Conservation (phyloP, 2,888 invertebrate species). For the Drosophila basisetae region DNA sequence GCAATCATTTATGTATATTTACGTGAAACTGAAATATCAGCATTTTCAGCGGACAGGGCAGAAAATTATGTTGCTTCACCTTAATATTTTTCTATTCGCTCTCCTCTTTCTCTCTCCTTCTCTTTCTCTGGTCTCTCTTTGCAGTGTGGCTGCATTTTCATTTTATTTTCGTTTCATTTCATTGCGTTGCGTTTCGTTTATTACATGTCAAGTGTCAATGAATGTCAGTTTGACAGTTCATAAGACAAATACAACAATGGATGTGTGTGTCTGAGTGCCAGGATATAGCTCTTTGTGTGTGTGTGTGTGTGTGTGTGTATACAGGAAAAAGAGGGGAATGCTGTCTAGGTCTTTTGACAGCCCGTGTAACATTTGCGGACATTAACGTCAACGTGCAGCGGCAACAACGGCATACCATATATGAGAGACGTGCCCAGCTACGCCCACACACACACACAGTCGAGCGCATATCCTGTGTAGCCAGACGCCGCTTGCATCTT, state of each 20-base stretch:
- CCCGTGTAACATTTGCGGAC: constrained; percentile 64
- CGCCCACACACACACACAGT: constrained; percentile 4
- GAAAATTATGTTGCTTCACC: not conserved
- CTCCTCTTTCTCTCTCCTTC: not conserved
- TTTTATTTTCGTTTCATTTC: constrained; percentile 43
- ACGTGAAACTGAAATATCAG: constrained; percentile 49
- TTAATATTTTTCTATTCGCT: not conserved
- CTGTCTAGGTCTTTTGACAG: constrained; percentile 33
- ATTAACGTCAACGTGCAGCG: constrained; percentile 64
- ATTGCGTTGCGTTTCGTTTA: constrained; percentile 65
- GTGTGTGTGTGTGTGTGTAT: not conserved
- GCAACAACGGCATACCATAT: constrained; percentile 25
- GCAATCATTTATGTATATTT: constrained; percentile 35
- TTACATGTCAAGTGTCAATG: constrained; percentile 75
- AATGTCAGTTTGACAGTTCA: constrained; percentile 75
- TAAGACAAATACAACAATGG: constrained; percentile 72
- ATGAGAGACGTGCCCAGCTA: constrained; percentile 56
- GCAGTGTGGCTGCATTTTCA: constrained; percentile 32
- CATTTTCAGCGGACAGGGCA: constrained; percentile 24
- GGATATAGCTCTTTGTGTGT: constrained; percentile 12
- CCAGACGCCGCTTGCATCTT: constrained; percentile 43
- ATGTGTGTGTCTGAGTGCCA: constrained; percentile 24
- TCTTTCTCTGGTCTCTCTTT: not conserved
- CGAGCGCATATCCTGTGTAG: constrained; percentile 30
- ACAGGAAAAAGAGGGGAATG: not conserved